A percentile compares a stretch with the other conserved stretches of the same genome.
Evolutionary conservation across 1,140 invertebrate genomes (phyloP).

Genomic region (Lysiphlebus fabarum): DNA sequence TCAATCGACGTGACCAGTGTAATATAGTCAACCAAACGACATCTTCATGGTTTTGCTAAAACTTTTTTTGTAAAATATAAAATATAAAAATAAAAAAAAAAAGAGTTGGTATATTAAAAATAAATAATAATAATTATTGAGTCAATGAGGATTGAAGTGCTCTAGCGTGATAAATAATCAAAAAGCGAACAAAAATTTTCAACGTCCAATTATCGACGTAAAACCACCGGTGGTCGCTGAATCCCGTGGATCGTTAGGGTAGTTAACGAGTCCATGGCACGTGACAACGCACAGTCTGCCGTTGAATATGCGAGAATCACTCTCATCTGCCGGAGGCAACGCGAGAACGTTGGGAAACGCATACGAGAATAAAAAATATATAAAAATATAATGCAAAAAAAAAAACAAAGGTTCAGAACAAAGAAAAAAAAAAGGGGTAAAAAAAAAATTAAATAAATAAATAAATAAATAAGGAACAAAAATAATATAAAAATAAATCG

Average conservation of each 20-base stretch:
- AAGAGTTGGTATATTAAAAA: background rate
- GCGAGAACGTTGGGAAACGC: slow-evolving; percentile 6
- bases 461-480: too few species aligned
- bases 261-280: slow-evolving; percentile 47
- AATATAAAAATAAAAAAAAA: background rate
- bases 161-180: slow-evolving; percentile 3
- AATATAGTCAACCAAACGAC: background rate
- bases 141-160: too few species aligned
- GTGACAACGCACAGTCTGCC: slow-evolving; percentile 32
- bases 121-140: background rate
- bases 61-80: too few species aligned
- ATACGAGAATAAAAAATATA: slow-evolving; percentile 10
- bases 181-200: slow-evolving; percentile 17
- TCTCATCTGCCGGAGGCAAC: slow-evolving; percentile 27
- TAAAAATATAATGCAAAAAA: background rate
- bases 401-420: too few species aligned
- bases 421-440: too few species aligned
- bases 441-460: too few species aligned
- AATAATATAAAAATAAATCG: too few species aligned
- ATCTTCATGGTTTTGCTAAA: too few species aligned
- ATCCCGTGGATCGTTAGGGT: slow-evolving; percentile 44
- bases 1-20: slow-evolving; percentile 27
- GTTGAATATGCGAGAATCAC: slow-evolving; percentile 25
- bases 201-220: slow-evolving; percentile 39
- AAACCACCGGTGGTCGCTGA: slow-evolving; percentile 37